Conservation (phyloP, 1,140 invertebrate species). For the Rhysida immarginata region DNA sequence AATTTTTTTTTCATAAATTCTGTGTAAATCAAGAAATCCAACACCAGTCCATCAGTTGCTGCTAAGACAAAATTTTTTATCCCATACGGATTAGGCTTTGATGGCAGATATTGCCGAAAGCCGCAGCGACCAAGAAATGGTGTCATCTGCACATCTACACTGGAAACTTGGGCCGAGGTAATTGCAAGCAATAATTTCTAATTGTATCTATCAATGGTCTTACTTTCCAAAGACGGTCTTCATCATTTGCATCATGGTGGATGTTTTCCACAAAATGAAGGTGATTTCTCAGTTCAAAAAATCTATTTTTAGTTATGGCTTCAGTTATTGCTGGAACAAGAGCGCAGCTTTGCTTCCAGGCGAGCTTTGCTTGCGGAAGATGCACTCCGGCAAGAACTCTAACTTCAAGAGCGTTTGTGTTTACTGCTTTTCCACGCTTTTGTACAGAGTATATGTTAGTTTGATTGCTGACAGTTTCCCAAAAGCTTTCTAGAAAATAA, state of each 20-base stretch:
- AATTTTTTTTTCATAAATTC: constrained; percentile 8
- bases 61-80: constrained; percentile 20
- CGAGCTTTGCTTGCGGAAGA: background rate
- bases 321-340: background rate
- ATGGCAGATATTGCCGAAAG: constrained; percentile 18
- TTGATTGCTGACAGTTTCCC: background rate
- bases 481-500: background rate
- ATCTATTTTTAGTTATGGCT: constrained; percentile 5
- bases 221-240: constrained; percentile 22
- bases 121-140: constrained; percentile 19
- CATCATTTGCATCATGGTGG: background rate
- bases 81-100: constrained; percentile 18
- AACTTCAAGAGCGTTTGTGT: background rate
- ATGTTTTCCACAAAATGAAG: constrained; percentile 11
- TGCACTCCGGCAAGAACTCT: background rate
- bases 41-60: constrained; percentile 18
- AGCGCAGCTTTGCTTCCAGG: background rate
- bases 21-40: constrained; percentile 19
- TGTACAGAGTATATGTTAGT: background rate
- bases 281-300: constrained; percentile 8
- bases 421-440: too few species aligned
- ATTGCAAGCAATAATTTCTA: constrained; percentile 18
- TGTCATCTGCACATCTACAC: constrained; percentile 23
- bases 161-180: constrained; percentile 13
- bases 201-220: constrained; percentile 19